Evolutionary conservation across 2,888 invertebrate species (phyloP).

Genomic region (Chydorus sphaericus): DNA sequence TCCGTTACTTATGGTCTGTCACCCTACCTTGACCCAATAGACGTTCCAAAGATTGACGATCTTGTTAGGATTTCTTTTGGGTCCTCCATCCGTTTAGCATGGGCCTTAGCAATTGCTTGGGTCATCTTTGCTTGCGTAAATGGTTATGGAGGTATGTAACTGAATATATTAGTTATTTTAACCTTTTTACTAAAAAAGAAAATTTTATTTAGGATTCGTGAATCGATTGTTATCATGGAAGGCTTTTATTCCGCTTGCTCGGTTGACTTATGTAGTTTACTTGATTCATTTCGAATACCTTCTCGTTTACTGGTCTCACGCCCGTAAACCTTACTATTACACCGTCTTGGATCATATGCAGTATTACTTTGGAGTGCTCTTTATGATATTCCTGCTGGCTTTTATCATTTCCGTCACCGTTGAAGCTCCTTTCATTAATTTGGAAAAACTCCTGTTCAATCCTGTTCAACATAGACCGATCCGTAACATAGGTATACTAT

Average conservation of each 20-base stretch:
- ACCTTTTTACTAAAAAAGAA: too few species aligned
- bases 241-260: slow-evolving; percentile 70
- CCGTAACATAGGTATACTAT: too few species aligned
- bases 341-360: slow-evolving; percentile 1
- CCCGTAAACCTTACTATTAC: slow-evolving; percentile 7
- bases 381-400: slow-evolving; percentile 1
- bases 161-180: background rate
- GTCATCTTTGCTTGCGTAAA: slow-evolving; percentile 56
- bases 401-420: background rate
- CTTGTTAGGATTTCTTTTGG: background rate
- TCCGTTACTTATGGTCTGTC: background rate
- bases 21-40: background rate
- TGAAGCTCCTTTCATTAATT: slow-evolving; percentile 10
- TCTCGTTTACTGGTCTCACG: background rate
- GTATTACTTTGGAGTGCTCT: background rate
- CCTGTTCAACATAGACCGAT: too few species aligned
- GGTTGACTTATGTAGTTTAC: slow-evolving; percentile 89
- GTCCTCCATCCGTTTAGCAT: background rate
- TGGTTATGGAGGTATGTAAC: slow-evolving; percentile 35
- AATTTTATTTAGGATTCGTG: too few species aligned
- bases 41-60: background rate
- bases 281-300: slow-evolving; percentile 31
- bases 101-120: background rate
- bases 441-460: slow-evolving; percentile 4
- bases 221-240: slow-evolving; percentile 68